Evolutionary conservation across 1,140 invertebrate genomes (phyloP), one percentile per base, ranked within the genome.

Genomic region (Trichoplusia ni): DNA sequence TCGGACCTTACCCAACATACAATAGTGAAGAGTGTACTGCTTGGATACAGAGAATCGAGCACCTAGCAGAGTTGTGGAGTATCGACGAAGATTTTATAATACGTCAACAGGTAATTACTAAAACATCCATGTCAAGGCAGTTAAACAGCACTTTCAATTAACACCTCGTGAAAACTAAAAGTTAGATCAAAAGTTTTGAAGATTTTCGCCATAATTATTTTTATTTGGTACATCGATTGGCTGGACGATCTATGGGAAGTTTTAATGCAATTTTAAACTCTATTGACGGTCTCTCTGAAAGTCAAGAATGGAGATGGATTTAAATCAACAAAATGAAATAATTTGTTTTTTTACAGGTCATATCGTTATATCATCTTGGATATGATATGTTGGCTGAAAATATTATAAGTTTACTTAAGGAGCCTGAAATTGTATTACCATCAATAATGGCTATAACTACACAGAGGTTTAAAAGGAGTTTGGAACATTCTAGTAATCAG

Each of bases 21-120:
- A 93, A 92, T 72, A 92, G 92, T 35, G 84, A 84, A 1, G 93
- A 95, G 66, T 93, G 94, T 64, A 77, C 92, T 16, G 70, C 82
- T 4, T 96, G 95, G 93, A 95, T 96, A 89, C 85, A 93, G 74
- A 93, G 94, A 74, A 94, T 95, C 62, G 89, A 94, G 37, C 91
- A 91, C 13, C 84, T 98, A 16, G 95, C 95, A 0, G 92, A 94
- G 33, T 93, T 95, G 46, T 98, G 97, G 96, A 93, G 94, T 60
- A 84, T 98, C 23, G 94, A 96, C 79, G 91, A 92, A 13, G 95
- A 97, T 74, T 92, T 93, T 67, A 86, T 98, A 27, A 93, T 94
- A 69, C 92, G 94, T 71, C 94, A 96, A 87, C 94, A 97, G 91
- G 89, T 91, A 82, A 79, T 74, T 73, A 54, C n/a, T n/a, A n/a